phyloP scores from a whole-genome alignment of 2,888 invertebrate species.

The Bellardia bayeri region DNA sequence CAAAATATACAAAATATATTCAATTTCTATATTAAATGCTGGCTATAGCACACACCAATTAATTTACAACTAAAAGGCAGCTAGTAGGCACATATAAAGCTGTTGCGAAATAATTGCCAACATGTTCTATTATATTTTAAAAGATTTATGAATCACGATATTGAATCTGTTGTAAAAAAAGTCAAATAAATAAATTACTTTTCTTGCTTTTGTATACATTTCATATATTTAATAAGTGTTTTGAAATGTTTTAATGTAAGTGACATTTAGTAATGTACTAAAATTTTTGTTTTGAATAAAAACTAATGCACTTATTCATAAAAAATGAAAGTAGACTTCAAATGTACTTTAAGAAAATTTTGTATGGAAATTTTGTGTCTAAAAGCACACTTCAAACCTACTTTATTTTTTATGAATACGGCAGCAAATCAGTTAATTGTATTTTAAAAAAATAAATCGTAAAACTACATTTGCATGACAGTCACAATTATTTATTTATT shows the following conservation, averaged over 20 bases:
- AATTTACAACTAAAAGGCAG: neutral
- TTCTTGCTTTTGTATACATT: too few species aligned
- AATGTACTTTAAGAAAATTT: too few species aligned
- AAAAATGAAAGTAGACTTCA: too few species aligned
- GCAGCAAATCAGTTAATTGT: neutral
- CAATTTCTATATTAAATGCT: neutral
- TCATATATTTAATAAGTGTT: neutral
- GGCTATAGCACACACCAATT: neutral
- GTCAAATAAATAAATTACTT: too few species aligned
- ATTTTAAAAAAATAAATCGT: slow-evolving; percentile 6
- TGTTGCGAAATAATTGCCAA: slow-evolving; percentile 31
- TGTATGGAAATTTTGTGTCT: too few species aligned
- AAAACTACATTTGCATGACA: slow-evolving; percentile 4
- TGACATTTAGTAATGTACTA: neutral
- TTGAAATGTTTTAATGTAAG: neutral
- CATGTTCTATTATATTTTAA: slow-evolving; percentile 42
- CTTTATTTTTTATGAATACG: too few species aligned
- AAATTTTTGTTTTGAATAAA: neutral
- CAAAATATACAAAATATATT: too few species aligned
- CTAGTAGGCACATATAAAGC: neutral
- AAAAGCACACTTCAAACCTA: too few species aligned
- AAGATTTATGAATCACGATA: slow-evolving; percentile 43
- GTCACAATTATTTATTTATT: slow-evolving; percentile 1
- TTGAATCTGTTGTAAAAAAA: slow-evolving; percentile 12
- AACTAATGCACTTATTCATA: too few species aligned